These are phyloP conservation scores for Molothrus ater DNA, from an alignment of 2,797 vertebrate genomes.

Conservation along the genomic window DNA sequence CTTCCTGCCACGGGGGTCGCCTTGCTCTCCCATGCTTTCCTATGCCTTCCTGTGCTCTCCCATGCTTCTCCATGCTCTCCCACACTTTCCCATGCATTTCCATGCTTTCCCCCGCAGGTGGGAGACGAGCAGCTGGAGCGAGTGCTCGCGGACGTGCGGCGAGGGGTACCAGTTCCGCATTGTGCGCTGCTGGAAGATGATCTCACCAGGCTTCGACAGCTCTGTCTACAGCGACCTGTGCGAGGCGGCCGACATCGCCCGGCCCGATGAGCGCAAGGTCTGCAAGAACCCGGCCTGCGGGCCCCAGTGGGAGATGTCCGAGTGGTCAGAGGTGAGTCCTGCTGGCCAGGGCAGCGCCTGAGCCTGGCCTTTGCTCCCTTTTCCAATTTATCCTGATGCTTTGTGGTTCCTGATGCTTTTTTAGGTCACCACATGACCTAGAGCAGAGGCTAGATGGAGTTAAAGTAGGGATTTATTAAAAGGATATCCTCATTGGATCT, in stretches of 20 bases:
- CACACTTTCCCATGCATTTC: rapidly evolving
- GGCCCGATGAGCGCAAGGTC: constrained; percentile 87
- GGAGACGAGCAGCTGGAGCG: constrained; percentile 99
- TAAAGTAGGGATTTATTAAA: too few species aligned
- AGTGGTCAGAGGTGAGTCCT: constrained; percentile 90
- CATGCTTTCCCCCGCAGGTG: constrained; percentile 75
- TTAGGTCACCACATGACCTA: too few species aligned
- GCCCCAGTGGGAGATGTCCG: constrained; percentile 98
- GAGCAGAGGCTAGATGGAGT: rapidly evolving
- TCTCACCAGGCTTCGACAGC: constrained; percentile 95
- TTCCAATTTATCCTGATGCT: rapidly evolving
- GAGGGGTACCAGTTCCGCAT: constrained; percentile 95
- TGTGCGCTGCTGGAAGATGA: constrained; percentile 98
- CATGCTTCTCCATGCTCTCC: rapidly evolving
- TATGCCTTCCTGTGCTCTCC: too few species aligned
- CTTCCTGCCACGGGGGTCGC: too few species aligned
- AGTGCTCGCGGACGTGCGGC: constrained; percentile 93
- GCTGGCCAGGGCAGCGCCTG: rapidly evolving
- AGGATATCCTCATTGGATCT: too few species aligned
- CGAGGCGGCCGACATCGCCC: constrained; percentile 86
- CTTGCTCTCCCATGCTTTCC: too few species aligned
- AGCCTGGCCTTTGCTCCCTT: rapidly evolving
- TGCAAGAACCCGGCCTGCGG: constrained; percentile 94
- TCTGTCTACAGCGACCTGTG: constrained; percentile 96
- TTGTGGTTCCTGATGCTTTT: neutral